These are phyloP conservation scores for Sialis lutaria DNA, from an alignment of 2,888 invertebrate genomes.

Conservation along the genomic window DNA sequence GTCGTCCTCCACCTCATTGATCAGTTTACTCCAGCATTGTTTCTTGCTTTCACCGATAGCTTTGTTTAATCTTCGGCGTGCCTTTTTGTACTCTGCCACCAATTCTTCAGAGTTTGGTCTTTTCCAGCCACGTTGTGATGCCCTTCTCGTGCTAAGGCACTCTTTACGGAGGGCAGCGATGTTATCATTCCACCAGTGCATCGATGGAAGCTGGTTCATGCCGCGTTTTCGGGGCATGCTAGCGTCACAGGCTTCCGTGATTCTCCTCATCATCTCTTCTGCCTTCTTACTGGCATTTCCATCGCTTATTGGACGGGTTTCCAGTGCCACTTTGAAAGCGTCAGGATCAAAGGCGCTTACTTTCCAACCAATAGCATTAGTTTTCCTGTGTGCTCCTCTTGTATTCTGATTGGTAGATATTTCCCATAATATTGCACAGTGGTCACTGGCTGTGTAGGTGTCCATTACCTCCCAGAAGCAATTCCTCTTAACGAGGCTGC, in stretches of 20 bases:
- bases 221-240: neutral
- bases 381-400: constrained; percentile 1
- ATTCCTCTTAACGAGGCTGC: constrained; percentile 7
- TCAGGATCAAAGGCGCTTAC: constrained; percentile 1
- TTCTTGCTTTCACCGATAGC: neutral
- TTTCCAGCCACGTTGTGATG: neutral
- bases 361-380: constrained; percentile 1
- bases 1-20: constrained; percentile 7
- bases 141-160: neutral
- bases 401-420: neutral
- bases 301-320: neutral
- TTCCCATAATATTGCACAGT: constrained; percentile 8
- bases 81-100: constrained; percentile 4
- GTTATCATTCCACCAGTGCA: constrained; percentile 5
- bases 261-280: neutral
- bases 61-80: neutral
- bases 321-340: neutral
- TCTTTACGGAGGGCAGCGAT: constrained; percentile 4
- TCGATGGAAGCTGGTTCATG: neutral
- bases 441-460: constrained; percentile 10
- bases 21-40: neutral
- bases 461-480: constrained; percentile 7
- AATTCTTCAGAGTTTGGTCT: constrained; percentile 1
- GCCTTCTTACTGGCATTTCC: neutral
- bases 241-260: neutral